Evolutionary conservation across 1,140 invertebrate genomes (phyloP).

Genomic region (Macrotrachela quadricornifera): DNA sequence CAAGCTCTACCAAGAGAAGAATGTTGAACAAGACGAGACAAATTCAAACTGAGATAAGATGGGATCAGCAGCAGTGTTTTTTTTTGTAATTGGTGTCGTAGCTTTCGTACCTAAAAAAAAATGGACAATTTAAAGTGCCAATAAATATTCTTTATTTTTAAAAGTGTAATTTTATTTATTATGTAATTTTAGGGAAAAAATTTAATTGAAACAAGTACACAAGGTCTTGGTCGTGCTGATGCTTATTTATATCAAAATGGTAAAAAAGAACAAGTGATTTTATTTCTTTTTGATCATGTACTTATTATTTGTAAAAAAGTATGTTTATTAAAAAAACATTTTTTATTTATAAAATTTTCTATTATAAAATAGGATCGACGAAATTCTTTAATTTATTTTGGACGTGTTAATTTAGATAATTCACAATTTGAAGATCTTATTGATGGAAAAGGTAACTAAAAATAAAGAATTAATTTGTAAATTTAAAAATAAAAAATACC

Average conservation of each 20-base stretch:
- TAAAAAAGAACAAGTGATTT: conserved; percentile 57
- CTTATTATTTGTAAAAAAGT: conserved; percentile 62
- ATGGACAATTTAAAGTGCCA: no score
- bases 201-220: conserved; percentile 51
- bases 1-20: no score
- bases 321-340: conserved; percentile 2
- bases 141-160: no score
- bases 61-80: no score
- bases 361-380: conserved; percentile 20
- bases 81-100: no score
- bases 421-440: conserved; percentile 34
- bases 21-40: no score
- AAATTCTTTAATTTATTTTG: conserved; percentile 57
- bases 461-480: neutral
- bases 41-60: no score
- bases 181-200: conserved; percentile 42
- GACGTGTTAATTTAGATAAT: conserved; percentile 49
- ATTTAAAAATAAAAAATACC: neutral
- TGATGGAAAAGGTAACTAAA: conserved; percentile 24
- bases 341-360: neutral
- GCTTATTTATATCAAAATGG: conserved; percentile 48
- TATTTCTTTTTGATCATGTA: conserved; percentile 71
- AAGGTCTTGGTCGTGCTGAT: conserved; percentile 59
- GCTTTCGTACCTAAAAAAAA: no score
- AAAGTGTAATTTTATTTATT: no score